Conservation (phyloP, 2,888 invertebrate genomes). For the Sesia bembeciformis region DNA sequence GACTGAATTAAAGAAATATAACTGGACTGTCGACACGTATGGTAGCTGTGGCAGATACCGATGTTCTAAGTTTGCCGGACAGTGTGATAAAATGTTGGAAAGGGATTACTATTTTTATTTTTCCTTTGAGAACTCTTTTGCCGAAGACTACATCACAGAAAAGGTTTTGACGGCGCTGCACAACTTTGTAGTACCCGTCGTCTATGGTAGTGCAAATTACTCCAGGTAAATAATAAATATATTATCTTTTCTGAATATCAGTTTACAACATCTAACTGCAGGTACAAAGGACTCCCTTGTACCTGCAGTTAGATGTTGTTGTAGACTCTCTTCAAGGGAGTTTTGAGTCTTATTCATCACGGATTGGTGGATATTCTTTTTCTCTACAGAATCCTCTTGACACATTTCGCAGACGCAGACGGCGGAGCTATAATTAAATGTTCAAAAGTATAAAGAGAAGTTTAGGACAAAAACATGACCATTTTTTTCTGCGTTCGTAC, state of each 20-base stretch:
- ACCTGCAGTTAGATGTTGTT: neutral
- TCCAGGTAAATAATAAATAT: slow-evolving; percentile 16
- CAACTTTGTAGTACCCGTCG: slow-evolving; percentile 76
- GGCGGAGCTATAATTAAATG: too few species aligned
- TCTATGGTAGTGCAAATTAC: slow-evolving; percentile 78
- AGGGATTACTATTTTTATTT: slow-evolving; percentile 40
- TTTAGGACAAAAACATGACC: too few species aligned
- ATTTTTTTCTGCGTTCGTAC: too few species aligned
- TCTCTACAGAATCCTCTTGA: too few species aligned
- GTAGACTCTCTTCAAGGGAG: neutral
- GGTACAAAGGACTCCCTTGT: too few species aligned
- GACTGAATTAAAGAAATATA: slow-evolving; percentile 15
- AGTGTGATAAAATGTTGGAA: slow-evolving; percentile 21
- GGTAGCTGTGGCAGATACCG: slow-evolving; percentile 26
- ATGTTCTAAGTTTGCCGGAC: slow-evolving; percentile 18
- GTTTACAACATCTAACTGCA: neutral
- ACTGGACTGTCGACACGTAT: slow-evolving; percentile 27
- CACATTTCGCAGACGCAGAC: too few species aligned
- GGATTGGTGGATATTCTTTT: too few species aligned
- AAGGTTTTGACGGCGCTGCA: slow-evolving; percentile 44
- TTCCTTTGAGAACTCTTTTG: slow-evolving; percentile 36
- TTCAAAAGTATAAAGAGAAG: too few species aligned
- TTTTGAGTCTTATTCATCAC: neutral
- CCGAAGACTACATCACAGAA: slow-evolving; percentile 41
- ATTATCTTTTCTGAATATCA: neutral